These are phyloP conservation scores for Trogon melanurus DNA, from an alignment of 2,113 vertebrate species.

Conservation along the genomic window DNA sequence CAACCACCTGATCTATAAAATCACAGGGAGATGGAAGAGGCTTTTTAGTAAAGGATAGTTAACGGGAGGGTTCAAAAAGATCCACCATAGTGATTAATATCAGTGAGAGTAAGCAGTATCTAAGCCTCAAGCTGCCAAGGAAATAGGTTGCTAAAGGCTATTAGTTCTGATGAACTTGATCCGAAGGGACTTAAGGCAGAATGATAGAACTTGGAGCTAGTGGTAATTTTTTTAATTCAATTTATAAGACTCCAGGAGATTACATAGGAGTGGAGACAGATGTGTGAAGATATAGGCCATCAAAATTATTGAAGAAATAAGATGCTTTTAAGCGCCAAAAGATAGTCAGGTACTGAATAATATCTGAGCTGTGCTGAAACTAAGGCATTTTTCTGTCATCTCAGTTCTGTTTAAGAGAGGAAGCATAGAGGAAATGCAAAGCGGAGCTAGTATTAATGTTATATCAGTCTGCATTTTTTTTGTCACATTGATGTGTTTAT, in stretches of 20 bases:
- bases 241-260: background rate
- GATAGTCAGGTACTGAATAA: background rate
- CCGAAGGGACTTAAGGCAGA: background rate
- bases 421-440: background rate
- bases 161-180: background rate
- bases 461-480: background rate
- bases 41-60: background rate
- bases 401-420: background rate
- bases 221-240: background rate
- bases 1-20: background rate
- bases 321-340: background rate
- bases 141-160: background rate
- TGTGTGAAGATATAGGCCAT: background rate
- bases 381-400: accelerated
- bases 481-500: too few species aligned
- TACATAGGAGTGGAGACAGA: background rate
- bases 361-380: background rate
- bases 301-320: background rate
- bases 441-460: background rate
- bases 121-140: background rate
- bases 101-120: background rate
- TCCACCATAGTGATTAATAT: background rate
- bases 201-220: background rate
- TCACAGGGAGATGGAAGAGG: background rate
- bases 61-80: background rate